Base-by-base conservation (phyloP, 2,888 invertebrate species). In the Hoplodrina ambigua region DNA sequence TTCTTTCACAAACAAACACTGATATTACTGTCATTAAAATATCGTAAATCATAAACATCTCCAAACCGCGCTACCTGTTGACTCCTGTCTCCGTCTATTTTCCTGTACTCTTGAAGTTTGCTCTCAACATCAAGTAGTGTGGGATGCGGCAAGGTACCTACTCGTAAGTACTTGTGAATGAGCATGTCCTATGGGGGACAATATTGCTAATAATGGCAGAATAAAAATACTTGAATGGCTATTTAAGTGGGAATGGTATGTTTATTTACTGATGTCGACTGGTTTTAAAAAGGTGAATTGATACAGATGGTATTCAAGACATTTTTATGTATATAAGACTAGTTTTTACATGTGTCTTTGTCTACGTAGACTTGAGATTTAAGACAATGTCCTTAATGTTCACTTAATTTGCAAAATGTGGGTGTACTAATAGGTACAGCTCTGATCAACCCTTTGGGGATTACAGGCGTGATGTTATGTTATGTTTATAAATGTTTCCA, bases 91-190 rank as follows among this genome's bases (percentile, higher is more conserved):
- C 82, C 82, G 70, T 81, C 81, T 84, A 69, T 74, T 72, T 78
- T 55, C 37, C 65, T 37, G 25, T 55, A 52, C 58, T 64, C 63
- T 69, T 62, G 17, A 57, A 59, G 59, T 78, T 68, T 57, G 55
- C 63, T 63, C 64, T 68, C 50, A 69, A 65, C 59, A 15, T 71
- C 55, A 50, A 73, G 64, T 66, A 72, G 78, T 85, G 82, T 80
- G 70, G 60, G 64, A 80, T 67, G 84, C 84, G 85, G 87, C 91
- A 89, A 87, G 88, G 82, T 89, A 90, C 90, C 89, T 63, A 44
- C 75, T 71, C 41, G 55, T 65, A 56, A 44, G 41, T 74, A 44
- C 50, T 64, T 56, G 52, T 57, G 33, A 59, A 15, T 49, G 56
- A 19, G n/a, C 60, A 66, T 69, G 56, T 78, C 41, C 56, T 63